Conservation (phyloP, 1,140 invertebrate genomes). For the Pogonognathellus flavescens region DNA sequence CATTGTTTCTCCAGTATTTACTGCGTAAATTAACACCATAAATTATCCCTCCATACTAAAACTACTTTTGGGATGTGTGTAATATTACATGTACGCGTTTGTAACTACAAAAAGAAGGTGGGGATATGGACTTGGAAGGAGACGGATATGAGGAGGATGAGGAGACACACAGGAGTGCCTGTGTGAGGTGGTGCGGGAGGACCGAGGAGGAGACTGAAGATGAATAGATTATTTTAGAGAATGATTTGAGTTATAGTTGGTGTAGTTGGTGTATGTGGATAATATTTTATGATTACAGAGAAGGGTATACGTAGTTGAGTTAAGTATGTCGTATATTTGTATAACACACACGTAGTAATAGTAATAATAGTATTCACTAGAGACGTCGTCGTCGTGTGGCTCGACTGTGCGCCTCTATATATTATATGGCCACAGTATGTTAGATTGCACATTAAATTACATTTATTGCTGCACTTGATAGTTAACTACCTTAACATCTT, state of each 20-base stretch:
- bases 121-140: too few relatives aligned
- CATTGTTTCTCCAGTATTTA: too few relatives aligned
- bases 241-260: not conserved
- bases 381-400: not conserved
- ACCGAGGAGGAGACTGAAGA: not conserved
- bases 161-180: not conserved
- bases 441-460: constrained; percentile 50
- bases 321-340: too few relatives aligned
- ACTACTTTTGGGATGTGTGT: too few relatives aligned
- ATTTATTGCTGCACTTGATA: constrained; percentile 44
- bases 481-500: constrained; percentile 4
- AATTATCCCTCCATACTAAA: too few relatives aligned
- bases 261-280: not conserved
- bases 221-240: constrained; percentile 22
- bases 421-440: not conserved
- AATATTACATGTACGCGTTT: too few relatives aligned
- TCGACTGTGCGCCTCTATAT: not conserved
- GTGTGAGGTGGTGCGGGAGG: not conserved
- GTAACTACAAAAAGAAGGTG: too few relatives aligned
- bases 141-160: not conserved
- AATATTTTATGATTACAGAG: too few relatives aligned
- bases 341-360: too few relatives aligned
- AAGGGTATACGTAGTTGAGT: too few relatives aligned
- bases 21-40: too few relatives aligned
- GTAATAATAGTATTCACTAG: too few relatives aligned